Evolutionary conservation across 2,888 invertebrate genomes (phyloP).

Genomic region (Drosophila mimica): DNA sequence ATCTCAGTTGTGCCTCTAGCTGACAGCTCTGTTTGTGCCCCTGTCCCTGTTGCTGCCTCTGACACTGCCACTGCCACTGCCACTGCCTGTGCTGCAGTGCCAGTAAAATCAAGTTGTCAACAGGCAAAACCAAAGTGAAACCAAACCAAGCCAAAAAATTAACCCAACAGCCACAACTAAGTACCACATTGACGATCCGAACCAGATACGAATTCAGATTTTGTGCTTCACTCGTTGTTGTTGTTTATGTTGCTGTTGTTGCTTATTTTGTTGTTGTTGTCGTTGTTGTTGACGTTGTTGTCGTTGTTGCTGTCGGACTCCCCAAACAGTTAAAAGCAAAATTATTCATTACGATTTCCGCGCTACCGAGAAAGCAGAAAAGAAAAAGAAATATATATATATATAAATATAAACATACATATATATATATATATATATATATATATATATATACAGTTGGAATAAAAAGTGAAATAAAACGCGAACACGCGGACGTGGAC

Average conservation of each 20-base stretch:
- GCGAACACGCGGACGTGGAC: conserved; percentile 48
- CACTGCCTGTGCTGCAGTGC: conserved; percentile 11
- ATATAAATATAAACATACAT: background rate
- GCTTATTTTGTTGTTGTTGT: background rate
- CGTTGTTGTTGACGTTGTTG: background rate
- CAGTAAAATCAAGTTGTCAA: conserved; percentile 44
- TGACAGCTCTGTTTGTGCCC: background rate
- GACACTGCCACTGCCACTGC: conserved; percentile 2
- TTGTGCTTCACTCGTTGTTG: conserved; percentile 17
- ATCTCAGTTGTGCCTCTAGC: background rate
- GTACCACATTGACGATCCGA: conserved; percentile 48
- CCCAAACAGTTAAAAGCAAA: conserved; percentile 70
- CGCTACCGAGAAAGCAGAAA: conserved; percentile 48
- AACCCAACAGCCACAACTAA: conserved; percentile 44
- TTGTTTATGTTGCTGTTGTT: conserved; percentile 2
- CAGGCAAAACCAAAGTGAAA: conserved; percentile 32
- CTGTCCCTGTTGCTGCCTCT: background rate
- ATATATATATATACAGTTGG: conserved; percentile 4
- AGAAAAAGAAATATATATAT: conserved; percentile 6
- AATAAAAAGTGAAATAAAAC: conserved; percentile 34
- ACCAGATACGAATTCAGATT: conserved; percentile 62
- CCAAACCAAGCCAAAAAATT: conserved; percentile 58
- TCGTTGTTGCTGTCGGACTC: conserved; percentile 22
- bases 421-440: background rate
- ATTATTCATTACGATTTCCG: conserved; percentile 80